phyloP scores from a whole-genome alignment of 2,797 vertebrate genomes.

The Avahi laniger region DNA sequence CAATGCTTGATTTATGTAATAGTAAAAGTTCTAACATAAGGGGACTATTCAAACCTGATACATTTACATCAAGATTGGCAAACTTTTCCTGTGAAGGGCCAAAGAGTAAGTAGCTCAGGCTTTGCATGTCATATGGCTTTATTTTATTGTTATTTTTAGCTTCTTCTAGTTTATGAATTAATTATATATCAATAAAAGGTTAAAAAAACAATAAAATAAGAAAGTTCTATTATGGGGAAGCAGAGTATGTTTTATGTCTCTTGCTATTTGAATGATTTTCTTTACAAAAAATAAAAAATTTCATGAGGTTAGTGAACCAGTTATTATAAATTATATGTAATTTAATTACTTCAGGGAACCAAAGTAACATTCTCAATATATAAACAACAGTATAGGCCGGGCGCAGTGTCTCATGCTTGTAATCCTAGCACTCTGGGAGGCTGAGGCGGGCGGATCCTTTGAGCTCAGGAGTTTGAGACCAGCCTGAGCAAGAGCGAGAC shows the following conservation, averaged over 20 bases:
- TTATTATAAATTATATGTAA: background rate
- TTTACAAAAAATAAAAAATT: background rate
- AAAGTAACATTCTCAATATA: background rate
- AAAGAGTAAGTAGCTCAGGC: background rate
- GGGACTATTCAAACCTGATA: background rate
- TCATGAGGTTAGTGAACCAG: background rate
- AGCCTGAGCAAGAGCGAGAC: too few species aligned
- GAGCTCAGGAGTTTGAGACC: too few species aligned
- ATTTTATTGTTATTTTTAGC: background rate
- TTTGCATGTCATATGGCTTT: background rate
- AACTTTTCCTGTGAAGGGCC: background rate
- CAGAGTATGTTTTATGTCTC: background rate
- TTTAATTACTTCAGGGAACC: slow-evolving; percentile 17
- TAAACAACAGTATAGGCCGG: background rate
- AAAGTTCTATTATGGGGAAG: background rate
- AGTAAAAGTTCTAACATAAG: background rate
- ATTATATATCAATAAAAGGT: background rate
- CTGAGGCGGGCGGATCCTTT: too few species aligned
- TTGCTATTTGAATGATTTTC: background rate
- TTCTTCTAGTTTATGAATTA: background rate
- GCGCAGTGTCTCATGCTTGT: too few species aligned
- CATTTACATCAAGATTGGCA: background rate
- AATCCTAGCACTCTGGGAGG: too few species aligned
- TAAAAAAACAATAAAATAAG: background rate
- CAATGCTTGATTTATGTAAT: background rate